Evolutionary conservation across 2,888 invertebrate species (phyloP).

Genomic region (Caenorhabditis afra): DNA sequence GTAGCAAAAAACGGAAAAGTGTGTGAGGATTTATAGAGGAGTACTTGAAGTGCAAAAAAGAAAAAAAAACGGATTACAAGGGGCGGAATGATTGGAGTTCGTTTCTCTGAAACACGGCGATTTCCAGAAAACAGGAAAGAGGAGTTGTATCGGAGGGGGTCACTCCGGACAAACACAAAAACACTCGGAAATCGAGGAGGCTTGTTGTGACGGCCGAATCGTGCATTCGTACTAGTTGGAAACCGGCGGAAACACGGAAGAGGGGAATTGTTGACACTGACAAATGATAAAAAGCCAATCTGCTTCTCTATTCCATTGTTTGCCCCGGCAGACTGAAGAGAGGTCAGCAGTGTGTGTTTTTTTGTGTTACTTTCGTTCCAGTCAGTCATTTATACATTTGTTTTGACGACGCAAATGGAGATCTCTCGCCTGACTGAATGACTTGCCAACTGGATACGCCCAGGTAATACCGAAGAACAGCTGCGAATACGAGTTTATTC

Average conservation of each 20-base stretch:
- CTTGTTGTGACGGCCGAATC: background rate
- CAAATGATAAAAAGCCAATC: background rate
- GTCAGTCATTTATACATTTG: constrained; percentile 15
- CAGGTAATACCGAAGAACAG: constrained; percentile 16
- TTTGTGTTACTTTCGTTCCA: constrained; percentile 3
- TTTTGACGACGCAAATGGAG: constrained; percentile 9
- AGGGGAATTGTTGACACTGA: background rate
- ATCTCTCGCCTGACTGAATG: constrained; percentile 4
- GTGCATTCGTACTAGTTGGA: constrained; percentile 5
- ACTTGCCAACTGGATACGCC: constrained; percentile 10
- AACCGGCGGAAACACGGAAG: no score
- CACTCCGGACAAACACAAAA: constrained; percentile 5
- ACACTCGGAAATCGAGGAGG: no score
- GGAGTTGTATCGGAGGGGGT: background rate
- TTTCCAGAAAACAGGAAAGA: constrained; percentile 28
- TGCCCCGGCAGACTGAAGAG: background rate
- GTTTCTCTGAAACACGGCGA: constrained; percentile 10
- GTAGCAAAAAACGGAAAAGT: background rate
- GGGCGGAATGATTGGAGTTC: constrained; percentile 34
- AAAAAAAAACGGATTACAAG: constrained; percentile 6
- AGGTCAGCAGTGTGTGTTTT: background rate
- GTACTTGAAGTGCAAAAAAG: no score
- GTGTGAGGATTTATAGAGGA: no score
- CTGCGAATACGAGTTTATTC: constrained; percentile 32
- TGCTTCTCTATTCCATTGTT: background rate